Evolutionary conservation across 2,797 vertebrate species (phyloP), one percentile per base, ranked within the genome.

Genomic region (Brotula barbata): DNA sequence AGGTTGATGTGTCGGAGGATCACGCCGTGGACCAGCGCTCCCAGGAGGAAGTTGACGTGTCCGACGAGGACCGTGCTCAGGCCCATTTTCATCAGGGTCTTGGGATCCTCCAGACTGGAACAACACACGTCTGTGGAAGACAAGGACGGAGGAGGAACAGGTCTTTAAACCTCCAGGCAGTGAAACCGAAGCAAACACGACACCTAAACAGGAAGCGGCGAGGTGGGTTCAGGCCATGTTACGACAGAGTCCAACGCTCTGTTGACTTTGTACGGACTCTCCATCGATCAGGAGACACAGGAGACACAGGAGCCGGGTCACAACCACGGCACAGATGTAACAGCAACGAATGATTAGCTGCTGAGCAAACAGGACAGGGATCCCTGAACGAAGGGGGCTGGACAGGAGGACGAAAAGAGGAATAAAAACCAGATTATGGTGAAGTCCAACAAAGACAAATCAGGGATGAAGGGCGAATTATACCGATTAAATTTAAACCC

Each of bases 51-150:
- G 85, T 91, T 95, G 8, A 96, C 70, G 8, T 98, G 96, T 2
- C 96, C 95, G 0, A 93, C 17, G 34, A 98, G 88, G 56, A 98
- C 89, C 84, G 94, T 80, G 80, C 92, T 86, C 57, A 99, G 91
- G 1, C 96, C 96, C 0, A 92, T 92, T 85, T 94, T 97, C 96
- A 96, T 96, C 77, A 98, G 84, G 64, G 85, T 66, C 73, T 83
- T 89, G 52, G 87, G 68, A 1, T 90, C 83, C 25, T 91, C 81
- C 22, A 90, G 88, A 68, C 66, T 77, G 53, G 78, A 88, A 84
- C 89, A 89, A 65, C 86, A 90, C 62, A 83, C 3, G 56, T 87
- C 90, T 91, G 64, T 5, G 16, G 7, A 54, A 2, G 5, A n/a
- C 12, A 1, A 12, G 15, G 14, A 15, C 8, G 9, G 14, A 39